A percentile compares a stretch with the other conserved stretches of the same genome.
These are phyloP conservation scores for Platerodrilus igneus DNA, from an alignment of 2,888 invertebrate genomes.

Conservation along the genomic window DNA sequence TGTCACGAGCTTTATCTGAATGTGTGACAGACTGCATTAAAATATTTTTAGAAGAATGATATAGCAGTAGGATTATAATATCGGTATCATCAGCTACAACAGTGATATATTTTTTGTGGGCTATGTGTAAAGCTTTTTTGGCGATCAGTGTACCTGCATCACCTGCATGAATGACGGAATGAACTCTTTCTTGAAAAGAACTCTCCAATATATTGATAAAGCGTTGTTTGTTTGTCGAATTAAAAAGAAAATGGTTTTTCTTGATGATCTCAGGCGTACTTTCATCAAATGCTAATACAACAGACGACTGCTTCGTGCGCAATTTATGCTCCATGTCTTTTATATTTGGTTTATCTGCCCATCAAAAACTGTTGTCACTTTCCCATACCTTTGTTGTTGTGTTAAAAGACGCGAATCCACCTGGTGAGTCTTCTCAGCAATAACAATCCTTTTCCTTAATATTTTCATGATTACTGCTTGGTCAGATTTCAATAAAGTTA, in stretches of 20 bases:
- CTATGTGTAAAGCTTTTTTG: background rate
- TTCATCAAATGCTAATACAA: too few relatives aligned
- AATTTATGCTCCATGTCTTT: slow-evolving; percentile 3
- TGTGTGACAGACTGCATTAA: too few relatives aligned
- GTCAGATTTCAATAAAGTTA: slow-evolving; percentile 5
- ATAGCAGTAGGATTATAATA: background rate
- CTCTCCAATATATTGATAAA: background rate
- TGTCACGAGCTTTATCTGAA: too few relatives aligned
- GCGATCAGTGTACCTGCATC: background rate
- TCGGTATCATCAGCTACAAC: background rate
- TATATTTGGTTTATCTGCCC: slow-evolving; percentile 4
- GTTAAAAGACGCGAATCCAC: slow-evolving; percentile 6
- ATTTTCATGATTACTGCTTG: slow-evolving; percentile 7
- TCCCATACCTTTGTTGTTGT: slow-evolving; percentile 6
- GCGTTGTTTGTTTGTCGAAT: background rate
- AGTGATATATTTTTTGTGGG: background rate
- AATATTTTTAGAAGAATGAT: background rate
- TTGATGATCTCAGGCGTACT: background rate
- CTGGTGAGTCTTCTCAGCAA: slow-evolving; percentile 6
- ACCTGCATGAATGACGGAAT: too few relatives aligned
- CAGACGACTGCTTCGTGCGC: too few relatives aligned
- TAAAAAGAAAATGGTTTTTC: background rate
- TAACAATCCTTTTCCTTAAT: slow-evolving; percentile 4
- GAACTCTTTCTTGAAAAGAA: background rate
- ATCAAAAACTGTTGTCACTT: slow-evolving; percentile 6